A percentile compares a stretch with the other conserved stretches of the same genome.
Conservation (phyloP, 2,113 vertebrate species). For the Nicator chloris region DNA sequence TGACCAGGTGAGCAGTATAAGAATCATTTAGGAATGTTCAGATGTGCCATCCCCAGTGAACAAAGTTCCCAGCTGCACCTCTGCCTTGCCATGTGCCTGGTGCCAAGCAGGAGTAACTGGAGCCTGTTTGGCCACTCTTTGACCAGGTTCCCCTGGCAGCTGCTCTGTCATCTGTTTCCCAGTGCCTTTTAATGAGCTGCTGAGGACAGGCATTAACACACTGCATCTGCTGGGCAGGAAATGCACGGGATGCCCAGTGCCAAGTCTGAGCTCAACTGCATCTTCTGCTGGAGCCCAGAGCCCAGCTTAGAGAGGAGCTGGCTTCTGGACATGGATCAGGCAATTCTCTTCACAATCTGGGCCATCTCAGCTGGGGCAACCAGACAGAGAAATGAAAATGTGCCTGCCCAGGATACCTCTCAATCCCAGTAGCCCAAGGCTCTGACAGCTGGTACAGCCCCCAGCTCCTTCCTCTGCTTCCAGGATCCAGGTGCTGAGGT, state of each 20-base stretch:
- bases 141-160: not conserved
- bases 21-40: not conserved
- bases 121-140: not conserved
- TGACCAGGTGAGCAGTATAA: no score
- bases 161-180: not conserved
- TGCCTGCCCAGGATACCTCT: no score
- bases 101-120: not conserved
- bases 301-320: not conserved
- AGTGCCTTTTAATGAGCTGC: not conserved
- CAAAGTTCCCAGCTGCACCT: not conserved
- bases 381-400: not conserved
- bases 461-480: not conserved
- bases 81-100: not conserved
- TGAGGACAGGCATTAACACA: not conserved
- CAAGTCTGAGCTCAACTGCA: not conserved
- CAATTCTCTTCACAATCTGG: not conserved
- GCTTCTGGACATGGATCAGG: not conserved
- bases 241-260: not conserved
- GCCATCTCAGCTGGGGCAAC: not conserved
- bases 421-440: not conserved
- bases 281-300: not conserved
- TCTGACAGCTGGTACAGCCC: not conserved
- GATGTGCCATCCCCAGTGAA: not conserved
- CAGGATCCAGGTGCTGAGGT: not conserved
- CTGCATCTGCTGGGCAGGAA: not conserved